Percentiles rank a stretch among this genome's conserved stretches.
Conservation (phyloP, 2,797 vertebrate species). For the Molossus alvarezi region DNA sequence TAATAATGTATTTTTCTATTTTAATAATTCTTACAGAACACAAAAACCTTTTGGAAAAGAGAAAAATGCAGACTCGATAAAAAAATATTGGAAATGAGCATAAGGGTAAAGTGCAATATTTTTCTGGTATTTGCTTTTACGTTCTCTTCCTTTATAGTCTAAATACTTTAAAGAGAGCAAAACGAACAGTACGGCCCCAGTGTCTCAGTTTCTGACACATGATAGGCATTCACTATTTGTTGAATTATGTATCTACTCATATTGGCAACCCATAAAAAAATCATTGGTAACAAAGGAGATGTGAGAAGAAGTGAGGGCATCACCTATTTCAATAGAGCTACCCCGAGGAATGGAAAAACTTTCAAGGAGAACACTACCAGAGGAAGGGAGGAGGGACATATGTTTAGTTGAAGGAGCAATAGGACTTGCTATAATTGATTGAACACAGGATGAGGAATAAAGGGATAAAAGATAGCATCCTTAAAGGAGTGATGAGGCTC, state of each 20-base stretch:
- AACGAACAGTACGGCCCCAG: not conserved
- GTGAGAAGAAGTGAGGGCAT: not conserved
- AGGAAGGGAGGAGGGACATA: not conserved
- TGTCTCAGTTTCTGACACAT: not conserved
- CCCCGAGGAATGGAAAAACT: not conserved
- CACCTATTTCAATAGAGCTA: not conserved
- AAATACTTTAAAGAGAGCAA: not conserved
- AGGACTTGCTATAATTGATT: not conserved
- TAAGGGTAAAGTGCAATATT: not conserved
- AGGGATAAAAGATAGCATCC: not conserved
- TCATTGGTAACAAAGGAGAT: conserved; percentile 17
- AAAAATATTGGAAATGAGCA: not conserved
- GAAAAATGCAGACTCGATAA: not conserved
- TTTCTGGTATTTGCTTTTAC: not conserved
- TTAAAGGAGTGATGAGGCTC: not conserved
- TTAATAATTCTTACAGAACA: not conserved
- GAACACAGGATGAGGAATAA: not conserved
- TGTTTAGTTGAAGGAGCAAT: not conserved
- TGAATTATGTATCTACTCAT: not conserved
- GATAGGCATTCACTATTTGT: not conserved
- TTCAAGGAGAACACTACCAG: not conserved
- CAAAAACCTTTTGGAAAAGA: not conserved
- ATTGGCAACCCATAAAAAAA: not conserved
- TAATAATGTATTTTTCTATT: not conserved
- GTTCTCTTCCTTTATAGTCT: conserved; percentile 1